Conservation (phyloP, 92 coral and sea anemone genomes). For the Epizoanthus illoricatus region DNA sequence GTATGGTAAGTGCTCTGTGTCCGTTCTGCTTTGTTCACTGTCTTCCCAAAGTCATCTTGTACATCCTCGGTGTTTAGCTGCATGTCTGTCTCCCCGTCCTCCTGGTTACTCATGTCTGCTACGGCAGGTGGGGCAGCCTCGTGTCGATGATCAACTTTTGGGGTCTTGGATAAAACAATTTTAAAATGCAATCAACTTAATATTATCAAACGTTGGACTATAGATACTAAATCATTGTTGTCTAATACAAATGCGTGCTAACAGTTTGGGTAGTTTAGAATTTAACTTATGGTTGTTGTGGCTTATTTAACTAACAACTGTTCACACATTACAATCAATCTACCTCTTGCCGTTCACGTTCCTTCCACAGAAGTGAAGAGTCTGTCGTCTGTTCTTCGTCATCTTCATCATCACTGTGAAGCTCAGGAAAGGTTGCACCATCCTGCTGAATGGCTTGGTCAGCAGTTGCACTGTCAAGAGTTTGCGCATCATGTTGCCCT, state of each 20-base stretch:
- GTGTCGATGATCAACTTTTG: conserved; percentile 6
- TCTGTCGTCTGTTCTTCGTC: conserved; percentile 75
- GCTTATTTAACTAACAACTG: not conserved
- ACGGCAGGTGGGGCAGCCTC: conserved; percentile 10
- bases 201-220: no score
- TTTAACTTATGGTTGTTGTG: not conserved
- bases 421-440: conserved; percentile 67
- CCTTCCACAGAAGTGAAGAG: conserved; percentile 52
- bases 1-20: conserved; percentile 70
- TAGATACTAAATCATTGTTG: no score
- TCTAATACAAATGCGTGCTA: no score
- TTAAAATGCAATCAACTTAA: not conserved
- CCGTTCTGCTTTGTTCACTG: conserved; percentile 34
- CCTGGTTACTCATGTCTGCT: conserved; percentile 22
- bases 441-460: conserved; percentile 90
- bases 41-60: conserved; percentile 9
- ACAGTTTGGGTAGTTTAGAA: no score
- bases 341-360: conserved; percentile 66
- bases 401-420: conserved; percentile 54
- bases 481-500: conserved; percentile 80
- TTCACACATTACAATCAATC: not conserved
- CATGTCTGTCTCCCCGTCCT: conserved; percentile 33
- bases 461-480: conserved; percentile 95
- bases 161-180: not conserved
- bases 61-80: conserved; percentile 33